These are phyloP conservation scores for Engystomops pustulosus DNA, from an alignment of 2,113 vertebrate species.

Conservation along the genomic window DNA sequence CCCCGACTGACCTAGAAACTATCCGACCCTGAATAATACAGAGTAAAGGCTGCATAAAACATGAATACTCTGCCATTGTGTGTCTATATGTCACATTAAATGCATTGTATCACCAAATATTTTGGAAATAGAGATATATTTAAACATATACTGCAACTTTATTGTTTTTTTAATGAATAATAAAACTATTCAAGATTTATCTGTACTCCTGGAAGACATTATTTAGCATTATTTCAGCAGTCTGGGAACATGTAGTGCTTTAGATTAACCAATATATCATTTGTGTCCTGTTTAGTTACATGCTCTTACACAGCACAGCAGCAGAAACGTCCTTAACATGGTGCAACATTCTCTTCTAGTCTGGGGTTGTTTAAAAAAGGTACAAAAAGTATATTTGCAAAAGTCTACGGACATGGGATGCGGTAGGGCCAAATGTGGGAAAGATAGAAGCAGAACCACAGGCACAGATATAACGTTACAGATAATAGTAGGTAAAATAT, in stretches of 20 bases:
- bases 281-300: no score
- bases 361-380: no score
- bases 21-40: constrained; percentile 51
- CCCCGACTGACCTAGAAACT: constrained; percentile 58
- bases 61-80: constrained; percentile 42
- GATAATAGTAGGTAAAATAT: no score
- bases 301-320: no score
- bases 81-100: constrained; percentile 34
- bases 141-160: background rate
- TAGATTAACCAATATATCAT: background rate
- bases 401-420: no score
- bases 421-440: no score
- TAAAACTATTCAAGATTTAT: background rate
- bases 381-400: no score
- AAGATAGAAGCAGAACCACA: no score
- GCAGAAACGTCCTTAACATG: no score
- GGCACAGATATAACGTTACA: no score
- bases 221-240: background rate
- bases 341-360: no score
- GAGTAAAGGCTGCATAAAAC: constrained; percentile 44
- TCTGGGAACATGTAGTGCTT: background rate
- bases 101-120: constrained; percentile 21
- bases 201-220: background rate
- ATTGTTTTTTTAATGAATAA: background rate
- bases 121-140: background rate